Percentiles rank a stretch among this genome's conserved stretches.
phyloP scores from a whole-genome alignment of 92 coral and sea anemone genomes.

The Epizoanthus illoricatus region DNA sequence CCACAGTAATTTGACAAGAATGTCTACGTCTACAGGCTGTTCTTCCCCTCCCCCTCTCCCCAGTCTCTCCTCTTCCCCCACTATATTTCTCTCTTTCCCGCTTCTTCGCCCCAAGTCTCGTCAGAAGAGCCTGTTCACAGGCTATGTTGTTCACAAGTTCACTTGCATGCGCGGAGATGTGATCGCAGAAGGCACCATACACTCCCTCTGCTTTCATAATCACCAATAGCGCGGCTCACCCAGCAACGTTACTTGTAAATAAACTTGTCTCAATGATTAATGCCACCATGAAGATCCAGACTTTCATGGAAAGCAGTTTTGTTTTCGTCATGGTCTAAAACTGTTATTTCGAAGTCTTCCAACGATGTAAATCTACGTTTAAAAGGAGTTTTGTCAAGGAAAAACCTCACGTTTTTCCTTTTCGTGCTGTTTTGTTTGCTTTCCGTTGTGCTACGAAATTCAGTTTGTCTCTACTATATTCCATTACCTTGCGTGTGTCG shows the following conservation, averaged over 20 bases:
- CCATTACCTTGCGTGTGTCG: background rate
- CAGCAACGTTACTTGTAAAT: background rate
- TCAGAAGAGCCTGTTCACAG: too few relatives aligned
- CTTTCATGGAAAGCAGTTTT: background rate
- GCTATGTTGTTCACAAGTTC: background rate
- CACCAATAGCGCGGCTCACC: conserved; percentile 11
- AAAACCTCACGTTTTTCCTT: background rate
- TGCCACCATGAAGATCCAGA: background rate
- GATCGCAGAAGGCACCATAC: background rate
- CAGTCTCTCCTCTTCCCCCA: too few relatives aligned
- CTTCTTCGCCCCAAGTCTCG: too few relatives aligned
- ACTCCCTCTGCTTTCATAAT: conserved; percentile 24
- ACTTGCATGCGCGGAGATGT: background rate
- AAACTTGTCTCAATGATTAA: conserved; percentile 15
- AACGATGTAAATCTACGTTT: background rate
- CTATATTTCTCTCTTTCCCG: too few relatives aligned
- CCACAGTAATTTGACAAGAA: too few relatives aligned
- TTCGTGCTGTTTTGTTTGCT: background rate
- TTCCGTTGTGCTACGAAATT: background rate
- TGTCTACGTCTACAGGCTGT: too few relatives aligned
- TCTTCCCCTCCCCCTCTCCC: too few relatives aligned
- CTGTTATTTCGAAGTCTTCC: background rate
- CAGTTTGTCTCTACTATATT: too few relatives aligned
- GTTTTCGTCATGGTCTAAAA: background rate
- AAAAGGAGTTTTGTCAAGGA: too few relatives aligned